Evolutionary conservation across 2,113 vertebrate species (phyloP), one percentile per base, ranked within the genome.

Genomic region (Oncorhynchus keta): DNA sequence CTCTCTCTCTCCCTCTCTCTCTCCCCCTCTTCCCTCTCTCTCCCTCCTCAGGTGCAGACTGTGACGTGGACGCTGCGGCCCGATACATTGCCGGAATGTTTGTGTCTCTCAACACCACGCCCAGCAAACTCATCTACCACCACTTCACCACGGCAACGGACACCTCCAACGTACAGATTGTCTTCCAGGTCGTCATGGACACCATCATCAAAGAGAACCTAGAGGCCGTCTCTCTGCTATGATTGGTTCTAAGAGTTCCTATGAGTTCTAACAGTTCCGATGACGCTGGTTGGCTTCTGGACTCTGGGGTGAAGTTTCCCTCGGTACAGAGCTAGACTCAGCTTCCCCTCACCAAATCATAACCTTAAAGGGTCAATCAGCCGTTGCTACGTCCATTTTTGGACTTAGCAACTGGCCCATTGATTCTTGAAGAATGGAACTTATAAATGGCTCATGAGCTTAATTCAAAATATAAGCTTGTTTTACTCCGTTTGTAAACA

Each of bases 171-270:
- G 86, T 95, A 67, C 91, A 95, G 88, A 88, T 94, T 0, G 92
- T 95, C 66, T 94, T 94, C 73, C 93, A 95, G 88, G 93, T 94
- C n/a, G 94, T 95, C 1, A 94, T 93, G 93, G 93, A 94, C 87
- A 94, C 89, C 5, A 95, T 94, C 64, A 90, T 94, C 82, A 93
- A 84, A 68, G 93, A 94, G 80, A 94, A 95, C 85, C 86, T 93
- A 80, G 92, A 94, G 70, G 93, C 93, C 0, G 92, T 94, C 26
- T 94, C 93, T 0, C 88, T 95, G 30, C 89, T 94, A 16, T 93
- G 81, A 86, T 68, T 7, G 66, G 3, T 22, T 12, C 39, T 22
- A 11, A 22, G 16, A 13, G 39, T 22, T 64, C 61, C n/a, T 5
- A 64, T 64, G 51, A 35, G 3, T 22, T 12, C 39, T 22, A 11